Evolutionary conservation across 2,113 vertebrate genomes (phyloP).

Genomic region (Eira barbara): DNA sequence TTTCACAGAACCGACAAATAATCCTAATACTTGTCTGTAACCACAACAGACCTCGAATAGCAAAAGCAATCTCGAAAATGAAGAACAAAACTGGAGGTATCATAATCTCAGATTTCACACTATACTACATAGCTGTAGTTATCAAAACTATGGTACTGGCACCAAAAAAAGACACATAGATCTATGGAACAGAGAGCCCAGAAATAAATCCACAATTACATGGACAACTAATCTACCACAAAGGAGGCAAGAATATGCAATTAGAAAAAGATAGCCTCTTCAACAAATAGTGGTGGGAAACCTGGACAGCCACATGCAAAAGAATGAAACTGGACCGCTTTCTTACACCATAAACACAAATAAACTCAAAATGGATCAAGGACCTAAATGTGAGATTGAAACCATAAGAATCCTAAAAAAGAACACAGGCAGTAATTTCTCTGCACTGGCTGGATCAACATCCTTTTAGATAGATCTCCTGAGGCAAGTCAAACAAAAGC

Average conservation of each 20-base stretch:
- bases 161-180: not conserved
- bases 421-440: not conserved
- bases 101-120: not conserved
- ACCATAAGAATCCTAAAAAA: not conserved
- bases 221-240: not conserved
- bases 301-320: not conserved
- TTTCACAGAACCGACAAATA: not conserved
- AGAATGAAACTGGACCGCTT: not conserved
- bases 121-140: not conserved
- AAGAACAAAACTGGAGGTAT: not conserved
- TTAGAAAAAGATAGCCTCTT: not conserved
- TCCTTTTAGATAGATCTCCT: not conserved
- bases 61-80: not conserved
- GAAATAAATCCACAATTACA: not conserved
- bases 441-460: not conserved
- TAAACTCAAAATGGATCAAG: not conserved
- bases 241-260: not conserved
- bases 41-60: not conserved
- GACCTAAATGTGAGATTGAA: not conserved
- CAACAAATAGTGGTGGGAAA: not conserved
- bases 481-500: not conserved
- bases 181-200: not conserved
- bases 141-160: not conserved
- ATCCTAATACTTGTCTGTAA: not conserved
- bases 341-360: not conserved